Conservation (phyloP, 2,797 vertebrate species). For the Hozukius guyotensis region DNA sequence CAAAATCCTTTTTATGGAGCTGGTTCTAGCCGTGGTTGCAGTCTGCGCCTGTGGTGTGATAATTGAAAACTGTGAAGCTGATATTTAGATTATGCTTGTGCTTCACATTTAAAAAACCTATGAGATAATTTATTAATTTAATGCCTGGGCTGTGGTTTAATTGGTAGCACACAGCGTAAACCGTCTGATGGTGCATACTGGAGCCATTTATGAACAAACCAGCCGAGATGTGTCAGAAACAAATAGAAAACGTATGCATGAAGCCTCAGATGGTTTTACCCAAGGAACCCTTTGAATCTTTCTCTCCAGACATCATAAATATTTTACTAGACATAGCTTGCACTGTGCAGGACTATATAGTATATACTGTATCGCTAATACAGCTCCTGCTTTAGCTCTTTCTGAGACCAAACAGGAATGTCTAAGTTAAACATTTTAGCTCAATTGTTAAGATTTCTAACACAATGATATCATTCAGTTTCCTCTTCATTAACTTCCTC, state of each 20-base stretch:
- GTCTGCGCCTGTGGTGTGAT: conserved; percentile 8
- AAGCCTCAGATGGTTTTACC: background rate
- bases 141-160: conserved; percentile 2
- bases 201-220: background rate
- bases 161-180: conserved; percentile 3
- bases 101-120: conserved; percentile 16
- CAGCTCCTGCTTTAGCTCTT: background rate
- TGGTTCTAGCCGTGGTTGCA: background rate
- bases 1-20: background rate
- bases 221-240: too few species aligned
- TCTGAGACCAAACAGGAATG: background rate
- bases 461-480: background rate
- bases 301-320: background rate
- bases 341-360: background rate
- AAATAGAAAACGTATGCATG: too few species aligned
- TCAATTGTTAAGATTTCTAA: background rate
- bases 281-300: background rate
- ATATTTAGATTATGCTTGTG: conserved; percentile 14
- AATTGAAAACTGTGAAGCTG: conserved; percentile 6
- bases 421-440: background rate
- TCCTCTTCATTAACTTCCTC: background rate
- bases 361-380: background rate
- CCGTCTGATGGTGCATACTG: background rate
- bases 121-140: conserved; percentile 1
- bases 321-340: background rate